A percentile compares a stretch with the other conserved stretches of the same genome.
Evolutionary conservation across 1,140 invertebrate genomes (phyloP).

Genomic region (Linepithema humile): DNA sequence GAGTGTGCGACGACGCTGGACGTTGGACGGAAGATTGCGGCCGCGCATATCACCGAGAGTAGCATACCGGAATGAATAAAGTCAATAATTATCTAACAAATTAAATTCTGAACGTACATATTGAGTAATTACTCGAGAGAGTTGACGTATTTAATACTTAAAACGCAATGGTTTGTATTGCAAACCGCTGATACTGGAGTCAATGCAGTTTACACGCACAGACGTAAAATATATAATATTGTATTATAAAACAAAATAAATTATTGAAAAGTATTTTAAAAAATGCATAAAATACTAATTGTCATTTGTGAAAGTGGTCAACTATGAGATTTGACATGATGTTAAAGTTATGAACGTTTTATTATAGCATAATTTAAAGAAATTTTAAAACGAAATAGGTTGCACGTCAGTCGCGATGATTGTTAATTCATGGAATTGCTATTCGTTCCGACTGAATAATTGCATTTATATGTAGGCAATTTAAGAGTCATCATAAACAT

Average conservation of each 20-base stretch:
- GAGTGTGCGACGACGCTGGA: background rate
- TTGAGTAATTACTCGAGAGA: slow-evolving; percentile 4
- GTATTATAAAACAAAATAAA: background rate
- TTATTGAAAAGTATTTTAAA: background rate
- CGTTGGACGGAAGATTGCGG: background rate
- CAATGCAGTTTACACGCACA: background rate
- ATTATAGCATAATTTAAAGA: background rate
- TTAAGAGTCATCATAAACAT: background rate
- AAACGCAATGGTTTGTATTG: background rate
- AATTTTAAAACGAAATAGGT: background rate
- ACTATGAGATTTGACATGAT: too few species aligned
- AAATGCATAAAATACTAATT: background rate
- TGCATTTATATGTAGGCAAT: slow-evolving; percentile 4
- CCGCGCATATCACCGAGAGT: background rate
- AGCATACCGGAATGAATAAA: background rate
- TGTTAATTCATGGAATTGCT: background rate
- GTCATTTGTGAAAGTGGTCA: background rate
- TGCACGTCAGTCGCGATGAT: background rate
- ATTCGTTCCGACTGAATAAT: slow-evolving; percentile 7
- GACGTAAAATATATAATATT: background rate
- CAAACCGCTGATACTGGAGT: background rate
- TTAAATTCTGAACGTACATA: slow-evolving; percentile 18
- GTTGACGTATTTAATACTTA: background rate
- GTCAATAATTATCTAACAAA: slow-evolving; percentile 43
- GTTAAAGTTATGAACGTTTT: background rate